A percentile compares a stretch with the other conserved stretches of the same genome.
Conservation (phyloP, 2,888 invertebrate species). For the Lydus trimaculatus region DNA sequence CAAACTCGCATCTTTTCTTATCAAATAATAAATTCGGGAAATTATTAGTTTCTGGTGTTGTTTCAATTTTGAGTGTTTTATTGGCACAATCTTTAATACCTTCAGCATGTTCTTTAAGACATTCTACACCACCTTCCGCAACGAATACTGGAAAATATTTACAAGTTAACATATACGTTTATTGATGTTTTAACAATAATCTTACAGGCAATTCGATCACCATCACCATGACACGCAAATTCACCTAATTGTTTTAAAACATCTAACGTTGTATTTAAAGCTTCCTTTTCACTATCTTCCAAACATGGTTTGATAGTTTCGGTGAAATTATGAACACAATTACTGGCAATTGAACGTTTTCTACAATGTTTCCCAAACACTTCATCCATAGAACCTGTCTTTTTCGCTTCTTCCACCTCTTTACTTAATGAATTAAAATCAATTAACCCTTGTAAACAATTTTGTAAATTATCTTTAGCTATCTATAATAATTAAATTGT, state of each 20-base stretch:
- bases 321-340: conserved; percentile 69
- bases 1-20: conserved; percentile 65
- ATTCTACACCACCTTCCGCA: conserved; percentile 82
- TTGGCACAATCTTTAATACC: conserved; percentile 72
- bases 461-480: conserved; percentile 59
- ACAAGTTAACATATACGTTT: background rate
- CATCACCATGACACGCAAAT: conserved; percentile 81
- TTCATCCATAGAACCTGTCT: conserved; percentile 63
- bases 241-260: conserved; percentile 74
- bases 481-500: conserved; percentile 53
- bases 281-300: conserved; percentile 67
- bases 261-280: conserved; percentile 69
- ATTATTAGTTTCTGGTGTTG: conserved; percentile 60
- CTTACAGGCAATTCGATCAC: conserved; percentile 82
- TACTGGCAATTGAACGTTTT: conserved; percentile 67
- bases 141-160: conserved; percentile 71
- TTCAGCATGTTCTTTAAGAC: conserved; percentile 68
- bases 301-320: conserved; percentile 70
- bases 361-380: conserved; percentile 70
- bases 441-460: conserved; percentile 68
- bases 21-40: conserved; percentile 70
- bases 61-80: conserved; percentile 64
- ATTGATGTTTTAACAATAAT: conserved; percentile 34
- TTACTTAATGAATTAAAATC: conserved; percentile 65
- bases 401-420: conserved; percentile 75